These are phyloP conservation scores for Sclerodermus sp. DNA, from an alignment of 2,888 invertebrate genomes.

Conservation along the genomic window DNA sequence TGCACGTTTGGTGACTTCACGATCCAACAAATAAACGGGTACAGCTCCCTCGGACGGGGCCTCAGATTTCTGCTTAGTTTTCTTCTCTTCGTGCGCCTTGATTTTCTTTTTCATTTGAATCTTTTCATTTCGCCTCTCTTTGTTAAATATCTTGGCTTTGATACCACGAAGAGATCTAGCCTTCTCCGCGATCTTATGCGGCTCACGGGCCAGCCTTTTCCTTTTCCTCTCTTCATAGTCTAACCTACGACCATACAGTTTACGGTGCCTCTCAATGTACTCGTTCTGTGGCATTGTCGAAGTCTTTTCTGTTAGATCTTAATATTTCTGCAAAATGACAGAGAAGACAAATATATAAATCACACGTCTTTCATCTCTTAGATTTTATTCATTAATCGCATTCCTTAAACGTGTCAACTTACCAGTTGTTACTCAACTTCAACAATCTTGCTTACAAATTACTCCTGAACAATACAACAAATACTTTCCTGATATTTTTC, in stretches of 20 bases:
- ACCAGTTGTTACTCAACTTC: too few species aligned
- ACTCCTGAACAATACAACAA: too few species aligned
- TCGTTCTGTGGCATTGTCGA: constrained; percentile 99
- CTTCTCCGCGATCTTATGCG: constrained; percentile 87
- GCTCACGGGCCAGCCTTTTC: constrained; percentile 92
- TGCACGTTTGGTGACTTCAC: constrained; percentile 90
- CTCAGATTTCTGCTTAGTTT: constrained; percentile 80
- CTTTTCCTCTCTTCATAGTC: constrained; percentile 97
- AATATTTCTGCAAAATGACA: not conserved
- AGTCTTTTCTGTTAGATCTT: too few species aligned
- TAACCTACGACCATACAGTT: constrained; percentile 91
- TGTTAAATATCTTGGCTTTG: constrained; percentile 97
- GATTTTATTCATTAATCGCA: too few species aligned
- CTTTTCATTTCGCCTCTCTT: constrained; percentile 95
- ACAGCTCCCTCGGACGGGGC: constrained; percentile 87
- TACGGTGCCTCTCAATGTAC: constrained; percentile 97
- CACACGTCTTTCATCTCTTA: too few species aligned
- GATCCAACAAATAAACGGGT: constrained; percentile 95
- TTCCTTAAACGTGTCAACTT: too few species aligned
- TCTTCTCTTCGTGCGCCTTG: constrained; percentile 94
- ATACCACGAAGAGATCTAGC: constrained; percentile 92
- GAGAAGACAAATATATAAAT: too few species aligned
- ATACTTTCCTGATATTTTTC: too few species aligned
- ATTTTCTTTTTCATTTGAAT: constrained; percentile 99
- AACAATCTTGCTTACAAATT: too few species aligned